Evolutionary conservation across 2,888 invertebrate genomes (phyloP).

Genomic region (Sepiola atlantica): DNA sequence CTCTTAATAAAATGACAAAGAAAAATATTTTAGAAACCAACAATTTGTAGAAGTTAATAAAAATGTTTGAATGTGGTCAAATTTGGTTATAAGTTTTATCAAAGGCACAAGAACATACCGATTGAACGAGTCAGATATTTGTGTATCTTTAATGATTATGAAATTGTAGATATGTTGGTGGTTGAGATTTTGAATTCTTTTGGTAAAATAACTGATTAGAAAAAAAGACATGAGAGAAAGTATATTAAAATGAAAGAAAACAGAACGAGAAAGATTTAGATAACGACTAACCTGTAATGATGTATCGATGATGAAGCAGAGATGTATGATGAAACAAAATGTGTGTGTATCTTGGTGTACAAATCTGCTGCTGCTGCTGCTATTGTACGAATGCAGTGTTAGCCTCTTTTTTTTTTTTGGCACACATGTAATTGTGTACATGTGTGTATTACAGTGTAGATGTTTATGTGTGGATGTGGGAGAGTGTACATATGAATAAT

Average conservation of each 20-base stretch:
- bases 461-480: background rate
- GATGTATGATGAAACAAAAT: background rate
- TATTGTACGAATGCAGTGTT: background rate
- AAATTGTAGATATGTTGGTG: background rate
- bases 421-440: background rate
- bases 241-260: background rate
- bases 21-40: background rate
- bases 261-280: background rate
- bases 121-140: background rate
- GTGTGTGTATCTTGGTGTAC: background rate
- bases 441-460: background rate
- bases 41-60: background rate
- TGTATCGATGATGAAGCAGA: background rate
- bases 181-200: background rate
- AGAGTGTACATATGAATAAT: background rate
- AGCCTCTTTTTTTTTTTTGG: background rate
- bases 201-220: background rate
- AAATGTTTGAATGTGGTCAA: background rate
- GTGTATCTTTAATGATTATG: background rate
- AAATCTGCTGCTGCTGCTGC: conserved; percentile 14
- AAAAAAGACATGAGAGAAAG: background rate
- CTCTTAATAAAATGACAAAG: background rate
- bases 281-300: background rate
- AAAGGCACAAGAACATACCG: background rate
- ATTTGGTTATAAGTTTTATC: background rate